phyloP scores from a whole-genome alignment of 2,888 invertebrate genomes.

The Plebejus argus region DNA sequence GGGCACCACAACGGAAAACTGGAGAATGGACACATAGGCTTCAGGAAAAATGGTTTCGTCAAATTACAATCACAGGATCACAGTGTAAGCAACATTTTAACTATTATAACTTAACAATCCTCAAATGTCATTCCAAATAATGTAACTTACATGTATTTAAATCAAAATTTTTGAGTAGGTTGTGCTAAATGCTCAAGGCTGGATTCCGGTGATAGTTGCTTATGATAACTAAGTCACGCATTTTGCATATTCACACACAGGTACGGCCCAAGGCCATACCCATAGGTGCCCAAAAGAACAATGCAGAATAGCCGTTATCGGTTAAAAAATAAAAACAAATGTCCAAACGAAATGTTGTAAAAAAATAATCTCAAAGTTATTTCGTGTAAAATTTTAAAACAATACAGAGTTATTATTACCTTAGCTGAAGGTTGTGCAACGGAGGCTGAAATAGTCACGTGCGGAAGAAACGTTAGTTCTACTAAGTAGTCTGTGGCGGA shows the following conservation, averaged over 20 bases:
- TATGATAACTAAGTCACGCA: background rate
- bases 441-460: slow-evolving; percentile 26
- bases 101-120: background rate
- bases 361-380: background rate
- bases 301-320: background rate
- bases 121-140: background rate
- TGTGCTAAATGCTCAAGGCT: slow-evolving; percentile 12
- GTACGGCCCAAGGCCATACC: background rate
- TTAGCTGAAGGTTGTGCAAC: slow-evolving; percentile 20
- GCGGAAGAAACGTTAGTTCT: no score
- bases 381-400: background rate
- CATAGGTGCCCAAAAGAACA: background rate
- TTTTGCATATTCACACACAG: slow-evolving; percentile 3
- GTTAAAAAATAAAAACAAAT: background rate
- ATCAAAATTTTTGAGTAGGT: background rate
- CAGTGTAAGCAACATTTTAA: slow-evolving; percentile 55
- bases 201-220: slow-evolving; percentile 6
- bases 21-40: slow-evolving; percentile 63
- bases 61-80: slow-evolving; percentile 56
- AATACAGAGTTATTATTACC: background rate
- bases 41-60: slow-evolving; percentile 67
- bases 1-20: slow-evolving; percentile 65
- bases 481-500: no score
- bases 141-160: background rate
- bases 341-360: background rate